These are phyloP conservation scores for Antennarius maculatus DNA, from an alignment of 2,797 vertebrate species.

Conservation along the genomic window DNA sequence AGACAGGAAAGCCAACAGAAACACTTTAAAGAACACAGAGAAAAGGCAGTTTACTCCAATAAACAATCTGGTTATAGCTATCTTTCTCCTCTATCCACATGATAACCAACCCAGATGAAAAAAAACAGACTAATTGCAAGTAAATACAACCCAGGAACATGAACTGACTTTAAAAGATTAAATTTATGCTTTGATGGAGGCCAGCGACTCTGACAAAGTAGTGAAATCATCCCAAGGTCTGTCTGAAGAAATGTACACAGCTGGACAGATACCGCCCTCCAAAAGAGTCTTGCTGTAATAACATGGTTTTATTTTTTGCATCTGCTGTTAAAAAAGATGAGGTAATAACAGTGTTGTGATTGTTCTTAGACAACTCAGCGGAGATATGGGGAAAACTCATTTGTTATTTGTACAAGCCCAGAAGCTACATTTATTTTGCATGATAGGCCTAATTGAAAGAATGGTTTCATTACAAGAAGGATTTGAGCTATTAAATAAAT, in stretches of 20 bases:
- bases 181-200: too few relatives aligned
- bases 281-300: too few relatives aligned
- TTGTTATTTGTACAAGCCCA: conserved; percentile 49
- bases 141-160: too few relatives aligned
- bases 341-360: not conserved
- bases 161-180: too few relatives aligned
- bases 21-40: conserved; percentile 2
- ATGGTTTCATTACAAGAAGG: not conserved
- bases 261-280: too few relatives aligned
- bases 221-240: too few relatives aligned
- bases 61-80: not conserved
- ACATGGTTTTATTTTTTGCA: not conserved
- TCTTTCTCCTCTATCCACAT: not conserved
- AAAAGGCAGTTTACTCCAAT: not conserved
- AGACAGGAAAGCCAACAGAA: conserved; percentile 4
- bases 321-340: not conserved
- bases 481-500: not conserved
- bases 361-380: conserved; percentile 12
- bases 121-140: too few relatives aligned
- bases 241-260: too few relatives aligned
- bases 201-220: too few relatives aligned
- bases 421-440: conserved; percentile 46
- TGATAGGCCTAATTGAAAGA: conserved; percentile 29
- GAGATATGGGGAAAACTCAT: conserved; percentile 35
- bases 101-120: too few relatives aligned